phyloP scores from a whole-genome alignment of 2,113 vertebrate genomes.

The Malurus elegans region DNA sequence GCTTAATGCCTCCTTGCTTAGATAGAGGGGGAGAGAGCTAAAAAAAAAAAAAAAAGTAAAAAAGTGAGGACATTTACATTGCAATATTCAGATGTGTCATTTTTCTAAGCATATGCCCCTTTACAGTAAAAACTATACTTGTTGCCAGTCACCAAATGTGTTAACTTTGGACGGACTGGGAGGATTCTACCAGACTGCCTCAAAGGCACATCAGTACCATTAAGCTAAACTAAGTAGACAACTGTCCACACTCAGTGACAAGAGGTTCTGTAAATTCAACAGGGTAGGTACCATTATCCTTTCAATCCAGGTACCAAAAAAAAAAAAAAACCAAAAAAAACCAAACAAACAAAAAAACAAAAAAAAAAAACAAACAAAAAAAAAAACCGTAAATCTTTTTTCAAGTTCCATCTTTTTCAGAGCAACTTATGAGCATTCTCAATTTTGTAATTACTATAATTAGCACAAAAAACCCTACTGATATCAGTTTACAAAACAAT shows the following conservation, averaged over 20 bases:
- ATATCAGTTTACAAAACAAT: background rate
- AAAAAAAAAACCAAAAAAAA: background rate
- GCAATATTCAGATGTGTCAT: background rate
- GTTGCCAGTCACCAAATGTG: background rate
- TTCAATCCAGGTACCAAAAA: background rate
- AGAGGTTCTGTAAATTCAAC: background rate
- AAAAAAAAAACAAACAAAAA: background rate
- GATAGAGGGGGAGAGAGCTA: background rate
- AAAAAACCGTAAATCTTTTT: background rate
- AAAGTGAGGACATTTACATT: background rate
- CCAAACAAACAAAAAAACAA: background rate
- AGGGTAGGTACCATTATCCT: background rate
- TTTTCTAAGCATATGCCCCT: background rate
- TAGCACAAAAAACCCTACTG: background rate
- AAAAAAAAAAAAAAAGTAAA: background rate
- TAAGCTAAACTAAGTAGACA: background rate
- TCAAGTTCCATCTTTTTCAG: background rate
- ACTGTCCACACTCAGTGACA: background rate
- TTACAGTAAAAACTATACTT: background rate
- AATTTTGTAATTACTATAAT: background rate
- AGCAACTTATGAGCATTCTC: background rate
- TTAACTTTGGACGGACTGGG: background rate
- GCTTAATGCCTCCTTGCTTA: background rate
- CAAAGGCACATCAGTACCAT: background rate
- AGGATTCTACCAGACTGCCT: background rate